These are phyloP conservation scores for Schlechtendalia chinensis DNA, from an alignment of 1,140 invertebrate genomes.

Conservation along the genomic window DNA sequence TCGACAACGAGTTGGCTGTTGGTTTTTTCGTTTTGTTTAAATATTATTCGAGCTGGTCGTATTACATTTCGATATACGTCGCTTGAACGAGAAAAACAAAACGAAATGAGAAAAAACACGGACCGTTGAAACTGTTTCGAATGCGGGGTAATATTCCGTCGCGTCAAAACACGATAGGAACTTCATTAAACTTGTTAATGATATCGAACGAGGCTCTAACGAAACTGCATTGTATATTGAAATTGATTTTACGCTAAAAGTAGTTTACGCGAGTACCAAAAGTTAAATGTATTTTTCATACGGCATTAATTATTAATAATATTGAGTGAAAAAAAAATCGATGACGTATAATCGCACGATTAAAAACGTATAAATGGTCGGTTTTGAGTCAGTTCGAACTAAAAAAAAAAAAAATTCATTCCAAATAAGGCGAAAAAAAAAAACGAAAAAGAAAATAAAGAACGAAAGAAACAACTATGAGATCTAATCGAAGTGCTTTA, in stretches of 20 bases:
- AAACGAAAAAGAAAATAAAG: neutral
- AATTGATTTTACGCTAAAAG: neutral
- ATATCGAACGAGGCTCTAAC: neutral
- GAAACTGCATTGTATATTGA: neutral
- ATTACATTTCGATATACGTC: neutral
- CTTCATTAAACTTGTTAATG: constrained; percentile 7
- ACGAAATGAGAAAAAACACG: too few relatives aligned
- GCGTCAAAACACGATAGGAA: neutral
- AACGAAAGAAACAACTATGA: neutral
- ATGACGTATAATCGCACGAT: too few relatives aligned
- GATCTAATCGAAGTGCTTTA: neutral
- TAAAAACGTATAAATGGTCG: neutral
- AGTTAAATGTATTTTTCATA: neutral
- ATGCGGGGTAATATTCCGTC: neutral
- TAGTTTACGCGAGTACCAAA: neutral
- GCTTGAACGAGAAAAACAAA: too few relatives aligned
- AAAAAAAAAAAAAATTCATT: neutral
- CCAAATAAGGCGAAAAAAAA: too few relatives aligned
- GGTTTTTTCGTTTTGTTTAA: too few relatives aligned
- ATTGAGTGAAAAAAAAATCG: too few relatives aligned
- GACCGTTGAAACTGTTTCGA: neutral
- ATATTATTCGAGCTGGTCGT: neutral
- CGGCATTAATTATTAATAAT: too few relatives aligned
- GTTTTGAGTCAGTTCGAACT: neutral
- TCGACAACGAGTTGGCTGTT: too few relatives aligned